Evolutionary conservation across 1,140 invertebrate genomes (phyloP).

Genomic region (Drosophila trapezifrons): DNA sequence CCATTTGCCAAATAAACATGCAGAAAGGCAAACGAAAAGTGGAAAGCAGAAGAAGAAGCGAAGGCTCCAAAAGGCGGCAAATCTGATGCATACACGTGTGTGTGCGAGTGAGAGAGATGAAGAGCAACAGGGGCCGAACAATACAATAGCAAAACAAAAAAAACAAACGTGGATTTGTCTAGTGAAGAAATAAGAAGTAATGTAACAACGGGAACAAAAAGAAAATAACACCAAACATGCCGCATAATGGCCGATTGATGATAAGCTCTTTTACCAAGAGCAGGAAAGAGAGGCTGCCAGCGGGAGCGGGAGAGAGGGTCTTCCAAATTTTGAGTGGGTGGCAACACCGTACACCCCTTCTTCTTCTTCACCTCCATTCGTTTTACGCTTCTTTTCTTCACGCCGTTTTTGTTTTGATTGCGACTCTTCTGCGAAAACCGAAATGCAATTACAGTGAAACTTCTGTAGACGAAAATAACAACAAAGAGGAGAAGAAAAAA

Average conservation of each 20-base stretch:
- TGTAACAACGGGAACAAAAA: slow-evolving; percentile 32
- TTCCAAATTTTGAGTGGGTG: slow-evolving; percentile 44
- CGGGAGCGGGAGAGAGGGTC: background rate
- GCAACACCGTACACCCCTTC: slow-evolving; percentile 24
- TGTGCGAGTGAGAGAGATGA: background rate
- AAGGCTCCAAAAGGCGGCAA: slow-evolving; percentile 64
- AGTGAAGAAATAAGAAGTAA: slow-evolving; percentile 44
- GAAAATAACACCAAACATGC: slow-evolving; percentile 50
- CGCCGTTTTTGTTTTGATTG: slow-evolving; percentile 66
- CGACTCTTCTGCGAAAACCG: slow-evolving; percentile 28
- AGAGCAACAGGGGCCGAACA: slow-evolving; percentile 53
- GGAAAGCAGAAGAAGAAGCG: slow-evolving; percentile 21
- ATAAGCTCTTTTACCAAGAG: slow-evolving; percentile 37
- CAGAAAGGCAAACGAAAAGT: slow-evolving; percentile 6
- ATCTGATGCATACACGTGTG: slow-evolving; percentile 18
- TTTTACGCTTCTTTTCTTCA: slow-evolving; percentile 39
- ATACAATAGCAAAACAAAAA: slow-evolving; percentile 27
- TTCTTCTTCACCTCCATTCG: slow-evolving; percentile 10
- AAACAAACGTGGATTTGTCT: slow-evolving; percentile 52
- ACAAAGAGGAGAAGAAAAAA: background rate
- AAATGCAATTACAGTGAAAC: slow-evolving; percentile 13
- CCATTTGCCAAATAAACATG: slow-evolving; percentile 69
- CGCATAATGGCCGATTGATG: slow-evolving; percentile 61
- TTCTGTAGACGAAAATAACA: no score
- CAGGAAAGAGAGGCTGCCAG: background rate